Evolutionary conservation across 2,797 vertebrate genomes (phyloP).

Genomic region (Antennarius maculatus): DNA sequence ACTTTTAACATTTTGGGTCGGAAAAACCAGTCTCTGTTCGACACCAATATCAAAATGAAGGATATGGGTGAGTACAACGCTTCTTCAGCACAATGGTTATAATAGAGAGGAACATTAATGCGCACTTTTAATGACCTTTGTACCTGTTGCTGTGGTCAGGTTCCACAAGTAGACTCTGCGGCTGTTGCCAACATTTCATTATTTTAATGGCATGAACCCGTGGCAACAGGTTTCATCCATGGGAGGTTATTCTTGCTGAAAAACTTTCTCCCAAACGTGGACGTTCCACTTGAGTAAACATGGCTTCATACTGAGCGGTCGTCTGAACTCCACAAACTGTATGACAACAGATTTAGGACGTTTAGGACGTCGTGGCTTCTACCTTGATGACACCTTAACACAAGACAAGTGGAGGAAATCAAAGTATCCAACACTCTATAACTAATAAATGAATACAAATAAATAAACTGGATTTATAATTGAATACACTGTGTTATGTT

Average conservation of each 20-base stretch:
- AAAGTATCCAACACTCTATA: background rate
- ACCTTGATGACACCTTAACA: background rate
- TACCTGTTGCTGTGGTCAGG: conserved; percentile 23
- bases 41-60: conserved; percentile 72
- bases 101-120: background rate
- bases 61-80: conserved; percentile 78
- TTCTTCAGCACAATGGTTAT: background rate
- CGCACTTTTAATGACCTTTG: conserved; percentile 48
- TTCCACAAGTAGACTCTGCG: background rate
- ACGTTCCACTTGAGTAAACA: background rate
- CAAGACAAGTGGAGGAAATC: background rate
- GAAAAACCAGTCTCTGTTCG: conserved; percentile 79
- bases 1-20: conserved; percentile 70
- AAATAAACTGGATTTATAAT: background rate
- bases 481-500: background rate
- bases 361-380: no score
- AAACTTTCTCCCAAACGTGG: background rate
- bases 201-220: background rate
- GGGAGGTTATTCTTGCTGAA: background rate
- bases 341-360: background rate
- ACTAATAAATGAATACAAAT: no score
- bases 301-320: background rate
- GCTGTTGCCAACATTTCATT: background rate
- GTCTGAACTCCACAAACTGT: background rate
- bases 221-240: background rate